A percentile compares a stretch with the other conserved stretches of the same genome.
These are phyloP conservation scores for Odobenus rosmarus DNA, from an alignment of 2,113 vertebrate species.

Conservation along the genomic window DNA sequence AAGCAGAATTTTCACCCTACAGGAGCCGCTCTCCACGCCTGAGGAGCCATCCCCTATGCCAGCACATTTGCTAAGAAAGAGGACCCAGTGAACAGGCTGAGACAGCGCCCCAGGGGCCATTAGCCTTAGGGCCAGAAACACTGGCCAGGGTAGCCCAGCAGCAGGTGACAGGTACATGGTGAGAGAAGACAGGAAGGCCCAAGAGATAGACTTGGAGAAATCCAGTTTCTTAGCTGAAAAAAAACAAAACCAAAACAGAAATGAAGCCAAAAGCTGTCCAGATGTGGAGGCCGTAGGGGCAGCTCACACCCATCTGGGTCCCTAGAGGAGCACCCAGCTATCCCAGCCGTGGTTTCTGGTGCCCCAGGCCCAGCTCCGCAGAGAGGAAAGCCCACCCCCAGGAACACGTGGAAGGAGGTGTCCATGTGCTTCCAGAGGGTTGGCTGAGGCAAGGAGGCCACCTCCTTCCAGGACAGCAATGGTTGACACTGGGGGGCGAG, in stretches of 20 bases:
- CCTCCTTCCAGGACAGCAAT: background rate
- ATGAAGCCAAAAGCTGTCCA: background rate
- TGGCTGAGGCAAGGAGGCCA: background rate
- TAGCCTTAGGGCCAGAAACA: background rate
- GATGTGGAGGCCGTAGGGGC: no score
- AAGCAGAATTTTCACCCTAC: background rate
- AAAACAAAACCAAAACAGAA: background rate
- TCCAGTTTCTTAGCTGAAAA: background rate
- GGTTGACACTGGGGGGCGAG: fast-evolving
- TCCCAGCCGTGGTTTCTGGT: background rate
- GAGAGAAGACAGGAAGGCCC: background rate
- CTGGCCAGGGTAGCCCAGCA: background rate
- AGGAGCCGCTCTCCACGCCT: background rate
- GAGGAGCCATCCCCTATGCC: fast-evolving
- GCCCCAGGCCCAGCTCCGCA: background rate
- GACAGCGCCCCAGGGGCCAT: no score
- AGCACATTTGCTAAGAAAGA: background rate
- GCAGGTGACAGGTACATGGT: background rate
- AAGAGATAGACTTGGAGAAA: background rate
- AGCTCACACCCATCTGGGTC: background rate
- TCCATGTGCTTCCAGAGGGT: background rate
- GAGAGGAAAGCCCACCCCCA: no score
- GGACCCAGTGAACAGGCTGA: background rate
- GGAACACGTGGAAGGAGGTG: no score
- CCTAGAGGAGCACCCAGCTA: background rate